Conservation (phyloP, 92 coral and sea anemone species). For the Micromussa lordhowensis region DNA sequence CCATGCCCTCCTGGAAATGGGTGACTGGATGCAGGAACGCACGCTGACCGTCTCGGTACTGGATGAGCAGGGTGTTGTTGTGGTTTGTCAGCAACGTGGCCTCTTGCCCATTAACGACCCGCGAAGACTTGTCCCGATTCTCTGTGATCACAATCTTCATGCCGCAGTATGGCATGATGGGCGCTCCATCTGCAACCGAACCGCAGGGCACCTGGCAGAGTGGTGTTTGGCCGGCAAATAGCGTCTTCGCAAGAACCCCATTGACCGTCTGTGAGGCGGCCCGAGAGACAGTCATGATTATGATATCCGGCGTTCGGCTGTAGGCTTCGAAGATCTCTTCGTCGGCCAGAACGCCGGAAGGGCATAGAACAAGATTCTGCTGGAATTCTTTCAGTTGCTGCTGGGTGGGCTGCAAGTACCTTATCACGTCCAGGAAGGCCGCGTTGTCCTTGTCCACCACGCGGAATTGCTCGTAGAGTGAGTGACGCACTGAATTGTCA, state of each 20-base stretch:
- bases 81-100: conserved; percentile 4
- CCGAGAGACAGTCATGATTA: conserved; percentile 1
- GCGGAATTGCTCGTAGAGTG: conserved; percentile 8
- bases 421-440: background rate
- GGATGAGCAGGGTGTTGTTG: background rate
- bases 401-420: conserved; percentile 9
- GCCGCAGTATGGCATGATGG: background rate
- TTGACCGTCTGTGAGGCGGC: background rate
- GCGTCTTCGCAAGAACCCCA: background rate
- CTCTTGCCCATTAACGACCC: conserved; percentile 52
- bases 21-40: conserved; percentile 44
- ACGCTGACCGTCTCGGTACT: background rate
- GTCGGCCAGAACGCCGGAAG: background rate
- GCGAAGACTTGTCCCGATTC: conserved; percentile 23
- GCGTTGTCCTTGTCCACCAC: background rate
- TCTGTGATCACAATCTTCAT: conserved; percentile 33
- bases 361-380: background rate
- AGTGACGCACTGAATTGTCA: no score
- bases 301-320: background rate
- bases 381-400: background rate
- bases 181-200: background rate
- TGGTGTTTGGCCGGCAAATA: background rate
- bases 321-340: background rate
- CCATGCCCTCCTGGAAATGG: background rate
- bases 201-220: conserved; percentile 6